Base-by-base conservation (phyloP, 2,888 invertebrate genomes). In the Coronaproctus castanopsis region DNA sequence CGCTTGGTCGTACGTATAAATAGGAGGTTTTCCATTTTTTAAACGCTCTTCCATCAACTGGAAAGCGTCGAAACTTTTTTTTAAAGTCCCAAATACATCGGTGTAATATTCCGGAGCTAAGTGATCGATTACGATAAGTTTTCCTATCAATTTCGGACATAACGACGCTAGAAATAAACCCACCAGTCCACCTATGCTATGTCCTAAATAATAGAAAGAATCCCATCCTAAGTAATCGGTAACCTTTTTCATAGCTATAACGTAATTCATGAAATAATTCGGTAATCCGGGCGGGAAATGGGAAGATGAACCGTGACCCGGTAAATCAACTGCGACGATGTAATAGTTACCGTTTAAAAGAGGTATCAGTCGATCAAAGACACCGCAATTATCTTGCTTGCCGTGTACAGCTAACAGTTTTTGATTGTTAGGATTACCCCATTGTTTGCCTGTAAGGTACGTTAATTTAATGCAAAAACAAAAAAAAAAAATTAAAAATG, bases 271-370 rank as follows among this genome's bases (percentile, higher is more conserved):
- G 56, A 70, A 65, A 52, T 71, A 66, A 53, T 72, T 68, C n/a
- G 68, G 67, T 51, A 69, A 59, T 5, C 74, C 74, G 10, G 64
- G 20, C 1, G 70, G 70, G 52, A 69, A 68, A 61, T 71, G 72
- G 2, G 72, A 71, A n/a, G 73, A 73, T 10, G 66, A 62, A 8
- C 75, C 75, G 65, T 74, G 73, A 5, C 74, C 74, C 2, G 74
- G 72, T 10, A 72, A 64, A 61, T 75, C 74, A 20, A 74, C 65
- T 2, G 71, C 69, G 0, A 74, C 69, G 57, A 70, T 67, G 62
- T 70, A 70, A 53, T 70, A 67, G 19, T 67, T 63, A n/a, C 65
- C 63, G 5, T 70, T 67, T 2, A 75, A 64, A 24, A 70, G 60
- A 14, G 72, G 72, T 23, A 71, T 69, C 19, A 74, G 66, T 8